Evolutionary conservation across 2,888 invertebrate genomes (phyloP).

Genomic region (Polymixis flavicincta): DNA sequence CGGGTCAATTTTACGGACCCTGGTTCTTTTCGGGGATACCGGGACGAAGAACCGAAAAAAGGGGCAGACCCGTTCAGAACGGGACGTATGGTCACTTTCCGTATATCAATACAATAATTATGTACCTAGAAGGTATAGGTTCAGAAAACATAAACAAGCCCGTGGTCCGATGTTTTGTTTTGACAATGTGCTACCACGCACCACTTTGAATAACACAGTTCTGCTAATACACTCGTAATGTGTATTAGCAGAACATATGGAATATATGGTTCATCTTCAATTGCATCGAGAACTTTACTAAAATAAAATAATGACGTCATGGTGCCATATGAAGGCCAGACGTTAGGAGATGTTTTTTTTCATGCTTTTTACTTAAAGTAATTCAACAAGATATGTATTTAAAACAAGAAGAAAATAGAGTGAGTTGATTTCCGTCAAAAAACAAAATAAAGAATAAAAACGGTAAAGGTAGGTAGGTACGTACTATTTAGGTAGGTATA

Average conservation of each 20-base stretch:
- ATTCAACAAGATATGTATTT: background rate
- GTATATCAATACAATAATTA: no score
- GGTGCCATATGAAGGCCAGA: background rate
- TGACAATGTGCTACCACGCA: background rate
- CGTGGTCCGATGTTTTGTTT: constrained; percentile 9
- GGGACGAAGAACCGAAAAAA: no score
- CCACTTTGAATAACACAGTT: background rate
- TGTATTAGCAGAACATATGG: no score
- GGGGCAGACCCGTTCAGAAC: no score
- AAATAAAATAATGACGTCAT: background rate
- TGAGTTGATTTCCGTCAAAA: background rate
- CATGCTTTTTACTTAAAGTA: background rate
- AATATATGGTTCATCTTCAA: constrained; percentile 3
- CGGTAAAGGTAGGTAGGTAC: background rate
- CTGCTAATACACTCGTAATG: background rate
- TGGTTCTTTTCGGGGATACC: no score
- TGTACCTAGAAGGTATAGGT: background rate
- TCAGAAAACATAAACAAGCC: constrained; percentile 2
- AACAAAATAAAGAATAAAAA: no score
- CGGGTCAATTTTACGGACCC: no score
- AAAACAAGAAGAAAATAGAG: background rate
- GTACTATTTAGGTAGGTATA: background rate
- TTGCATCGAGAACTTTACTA: background rate
- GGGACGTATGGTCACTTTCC: background rate
- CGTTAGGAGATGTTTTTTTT: background rate